A percentile compares a stretch with the other conserved stretches of the same genome.
Conservation (phyloP, 2,113 vertebrate species). For the Athene noctua region DNA sequence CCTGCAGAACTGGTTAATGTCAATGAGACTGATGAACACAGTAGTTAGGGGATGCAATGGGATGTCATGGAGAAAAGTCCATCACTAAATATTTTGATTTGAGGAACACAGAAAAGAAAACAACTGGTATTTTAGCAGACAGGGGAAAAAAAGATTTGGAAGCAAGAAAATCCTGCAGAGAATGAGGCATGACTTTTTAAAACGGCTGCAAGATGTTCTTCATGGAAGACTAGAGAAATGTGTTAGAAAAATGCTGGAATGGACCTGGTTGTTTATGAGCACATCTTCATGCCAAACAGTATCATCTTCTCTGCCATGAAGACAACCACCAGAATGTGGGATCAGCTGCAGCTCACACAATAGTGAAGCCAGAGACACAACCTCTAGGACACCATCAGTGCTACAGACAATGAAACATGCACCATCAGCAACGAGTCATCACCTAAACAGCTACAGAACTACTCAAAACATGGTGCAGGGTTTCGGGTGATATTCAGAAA, state of each 20-base stretch:
- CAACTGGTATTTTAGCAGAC: conserved; percentile 41
- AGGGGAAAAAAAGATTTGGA: not conserved
- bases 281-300: not conserved
- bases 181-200: not conserved
- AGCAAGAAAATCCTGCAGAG: conserved; percentile 48
- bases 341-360: not conserved
- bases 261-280: conserved; percentile 12
- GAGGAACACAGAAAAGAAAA: conserved; percentile 38
- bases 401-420: not conserved
- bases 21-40: not conserved
- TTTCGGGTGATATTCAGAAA: not conserved
- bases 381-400: not conserved
- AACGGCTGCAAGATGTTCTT: conserved; percentile 53
- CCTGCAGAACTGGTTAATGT: conserved; percentile 31
- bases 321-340: not conserved
- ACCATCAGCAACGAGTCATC: not conserved
- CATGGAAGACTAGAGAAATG: conserved; percentile 2
- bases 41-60: conserved; percentile 3
- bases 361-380: not conserved
- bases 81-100: conserved; percentile 59
- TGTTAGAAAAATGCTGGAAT: conserved; percentile 7
- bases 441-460: not conserved
- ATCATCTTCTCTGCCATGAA: not conserved
- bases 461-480: not conserved
- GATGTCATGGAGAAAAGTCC: conserved; percentile 23